Evolutionary conservation across 2,113 vertebrate species (phyloP), one percentile per base, ranked within the genome.

Genomic region (Oncorhynchus tshawytscha): DNA sequence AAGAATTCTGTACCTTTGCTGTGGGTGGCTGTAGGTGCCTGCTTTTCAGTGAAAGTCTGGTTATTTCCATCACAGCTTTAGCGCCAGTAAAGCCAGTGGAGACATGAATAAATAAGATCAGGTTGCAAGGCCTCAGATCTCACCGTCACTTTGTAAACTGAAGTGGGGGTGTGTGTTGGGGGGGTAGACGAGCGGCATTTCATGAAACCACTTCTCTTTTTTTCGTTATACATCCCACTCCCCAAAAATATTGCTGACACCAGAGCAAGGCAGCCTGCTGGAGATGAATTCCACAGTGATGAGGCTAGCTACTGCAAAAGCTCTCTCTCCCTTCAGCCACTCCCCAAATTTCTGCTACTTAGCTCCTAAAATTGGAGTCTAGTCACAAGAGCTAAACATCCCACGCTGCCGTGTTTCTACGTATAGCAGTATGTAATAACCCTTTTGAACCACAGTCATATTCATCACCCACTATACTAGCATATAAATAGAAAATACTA

Each of bases 51-150:
- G 66, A 49, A 34, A 74, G 34, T 76, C 54, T 29, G 64, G 77
- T 71, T 85, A 87, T 86, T 86, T 82, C 78, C 75, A 80, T 83
- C 72, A 5, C 67, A 54, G 80, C 65, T 65, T 73, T 77, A 80
- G 77, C 54, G 39, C 54, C 76, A 72, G 80, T 78, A 83, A 87
- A 86, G 81, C 78, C 73, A 15, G 39, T 16, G 2, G 57, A 87
- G 78, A 85, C 82, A 70, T 69, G 34, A 85, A 85, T 88, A 86
- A 87, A 88, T 86, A 86, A 77, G 83, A 86, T 88, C 81, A 16
- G 65, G 82, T 91, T 89, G 60, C 85, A 70, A 24, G 68, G 29
- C 71, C 73, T 86, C 74, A 80, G 80, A 89, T 86, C 88, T 80
- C 72, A 65, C 76, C 66, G 70, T 67, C 80, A 73, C 80, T 86